Evolutionary conservation across 2,888 invertebrate genomes (phyloP).

Genomic region (Tuta absoluta): DNA sequence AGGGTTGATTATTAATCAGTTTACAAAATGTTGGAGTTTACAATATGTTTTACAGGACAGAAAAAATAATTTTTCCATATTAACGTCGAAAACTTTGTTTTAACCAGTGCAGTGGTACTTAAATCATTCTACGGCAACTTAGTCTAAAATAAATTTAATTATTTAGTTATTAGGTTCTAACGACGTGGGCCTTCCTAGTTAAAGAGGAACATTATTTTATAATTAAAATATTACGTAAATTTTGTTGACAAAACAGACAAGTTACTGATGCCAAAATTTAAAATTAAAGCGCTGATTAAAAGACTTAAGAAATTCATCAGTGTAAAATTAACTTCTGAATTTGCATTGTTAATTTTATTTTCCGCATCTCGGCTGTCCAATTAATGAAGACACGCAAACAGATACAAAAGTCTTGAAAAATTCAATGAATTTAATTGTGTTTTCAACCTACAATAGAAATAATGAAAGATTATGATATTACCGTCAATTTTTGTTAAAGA

Average conservation of each 20-base stretch:
- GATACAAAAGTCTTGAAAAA: conserved; percentile 41
- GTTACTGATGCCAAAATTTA: conserved; percentile 10
- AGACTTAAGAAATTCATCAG: conserved; percentile 61
- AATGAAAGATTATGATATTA: conserved; percentile 23
- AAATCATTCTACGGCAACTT: too few species aligned
- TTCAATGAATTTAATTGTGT: conserved; percentile 41
- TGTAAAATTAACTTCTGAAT: conserved; percentile 62
- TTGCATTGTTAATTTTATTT: conserved; percentile 69
- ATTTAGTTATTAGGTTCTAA: neutral
- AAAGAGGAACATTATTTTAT: neutral
- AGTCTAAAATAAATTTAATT: neutral
- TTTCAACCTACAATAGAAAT: conserved; percentile 24
- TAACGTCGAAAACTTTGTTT: too few species aligned
- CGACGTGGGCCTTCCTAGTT: too few species aligned
- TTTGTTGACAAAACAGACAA: conserved; percentile 22
- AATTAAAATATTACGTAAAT: conserved; percentile 4
- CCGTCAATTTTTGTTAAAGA: too few species aligned
- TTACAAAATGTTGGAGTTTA: too few species aligned
- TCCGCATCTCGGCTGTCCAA: conserved; percentile 57
- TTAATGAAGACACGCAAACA: conserved; percentile 51
- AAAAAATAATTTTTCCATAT: too few species aligned
- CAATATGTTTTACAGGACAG: too few species aligned
- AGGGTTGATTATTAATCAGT: too few species aligned
- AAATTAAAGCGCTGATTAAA: conserved; percentile 59
- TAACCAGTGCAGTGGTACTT: too few species aligned